A percentile compares a stretch with the other conserved stretches of the same genome.
phyloP scores from a whole-genome alignment of 2,797 vertebrate genomes.

The Tamandua tetradactyla region DNA sequence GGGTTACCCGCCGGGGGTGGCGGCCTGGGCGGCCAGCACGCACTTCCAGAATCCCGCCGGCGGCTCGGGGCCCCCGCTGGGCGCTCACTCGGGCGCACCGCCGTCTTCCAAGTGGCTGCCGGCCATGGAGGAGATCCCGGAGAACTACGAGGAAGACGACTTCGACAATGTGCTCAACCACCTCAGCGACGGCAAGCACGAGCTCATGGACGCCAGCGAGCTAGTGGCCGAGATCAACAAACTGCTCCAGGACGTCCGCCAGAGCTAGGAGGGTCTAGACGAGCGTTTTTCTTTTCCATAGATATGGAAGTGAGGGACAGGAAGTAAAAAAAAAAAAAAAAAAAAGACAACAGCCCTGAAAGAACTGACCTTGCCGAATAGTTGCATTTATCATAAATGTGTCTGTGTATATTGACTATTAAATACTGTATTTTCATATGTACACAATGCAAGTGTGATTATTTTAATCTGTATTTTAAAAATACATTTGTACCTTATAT shows the following conservation, averaged over 20 bases:
- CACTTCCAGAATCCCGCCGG: conserved; percentile 96
- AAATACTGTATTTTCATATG: conserved; percentile 97
- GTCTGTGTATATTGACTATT: conserved; percentile 99
- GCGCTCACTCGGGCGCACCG: conserved; percentile 88
- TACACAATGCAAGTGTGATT: conserved; percentile 99
- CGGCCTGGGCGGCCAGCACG: conserved; percentile 97
- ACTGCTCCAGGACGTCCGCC: conserved; percentile 96
- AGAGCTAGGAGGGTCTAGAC: conserved; percentile 88
- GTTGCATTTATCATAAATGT: conserved; percentile 98
- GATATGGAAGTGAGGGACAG: conserved; percentile 81
- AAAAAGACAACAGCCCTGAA: conserved; percentile 50
- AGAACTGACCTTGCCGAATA: conserved; percentile 90
- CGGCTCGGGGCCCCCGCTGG: conserved; percentile 85
- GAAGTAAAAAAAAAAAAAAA: too few species aligned
- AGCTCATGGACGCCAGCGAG: conserved; percentile 98
- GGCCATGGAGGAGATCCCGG: conserved; percentile 99
- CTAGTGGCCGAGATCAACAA: conserved; percentile 99
- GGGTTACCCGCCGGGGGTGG: conserved; percentile 94
- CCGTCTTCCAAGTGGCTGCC: conserved; percentile 96
- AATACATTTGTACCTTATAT: conserved; percentile 99
- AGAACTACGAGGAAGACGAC: conserved; percentile 98
- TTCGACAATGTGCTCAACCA: conserved; percentile 96
- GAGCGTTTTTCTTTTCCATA: conserved; percentile 81
- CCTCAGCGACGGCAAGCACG: conserved; percentile 94
- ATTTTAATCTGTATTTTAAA: conserved; percentile 99